Percentiles rank a stretch among this genome's conserved stretches.
Evolutionary conservation across 1,140 invertebrate genomes (phyloP).

Genomic region (honey bee (Apis mellifera)): Amel_HAv3.1 CM009936.2:4207001-4207500

Average conservation of each 20-base stretch:
- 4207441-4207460: not conserved
- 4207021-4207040: too few relatives aligned
- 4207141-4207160: too few relatives aligned
- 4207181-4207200: not conserved
- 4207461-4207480: not conserved
- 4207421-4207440: not conserved
- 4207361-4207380: conserved; percentile 44
- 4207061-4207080: too few relatives aligned
- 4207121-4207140: too few relatives aligned
- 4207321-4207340: conserved; percentile 23
- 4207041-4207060: too few relatives aligned
- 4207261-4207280: conserved; percentile 25
- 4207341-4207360: conserved; percentile 29
- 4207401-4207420: conserved; percentile 30
- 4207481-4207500: not conserved
- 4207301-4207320: conserved; percentile 43
- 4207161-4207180: too few relatives aligned
- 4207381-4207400: conserved; percentile 8
- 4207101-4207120: too few relatives aligned
- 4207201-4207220: not conserved
- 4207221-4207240: not conserved
- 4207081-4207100: too few relatives aligned
- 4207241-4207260: conserved; percentile 14
- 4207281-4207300: conserved; percentile 40
- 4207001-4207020: too few relatives aligned